Evolutionary conservation across 2,888 invertebrate species (phyloP), one percentile per base, ranked within the genome.

Genomic region (Pilophorus perplexus): DNA sequence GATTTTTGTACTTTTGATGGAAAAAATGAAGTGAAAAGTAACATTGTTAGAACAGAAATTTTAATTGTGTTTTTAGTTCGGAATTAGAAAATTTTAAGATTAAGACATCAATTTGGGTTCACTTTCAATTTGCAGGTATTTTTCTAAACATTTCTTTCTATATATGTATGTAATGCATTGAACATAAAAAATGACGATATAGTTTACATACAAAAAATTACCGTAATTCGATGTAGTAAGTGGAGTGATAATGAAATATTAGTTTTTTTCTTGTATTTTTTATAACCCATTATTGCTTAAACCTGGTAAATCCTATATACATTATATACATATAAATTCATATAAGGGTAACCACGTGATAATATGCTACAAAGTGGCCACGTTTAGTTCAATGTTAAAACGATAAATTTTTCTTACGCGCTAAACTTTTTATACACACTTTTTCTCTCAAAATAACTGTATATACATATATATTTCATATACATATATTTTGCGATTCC

Each of bases 211-310:
- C 38, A 69, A 69, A 67, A 62, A 69, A 60, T 38, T 67, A 42
- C 33, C 52, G 50, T 69, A 67, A 69, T 69, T 69, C 69, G 69
- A 69, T 69, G 69, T 69, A 65, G 67, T 67, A 60, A 68, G 52
- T 67, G 67, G 60, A 67, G 67, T 67, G 67, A 69, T 65, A 65
- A 65, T 50, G 64, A 67, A 62, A 59, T 67, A 66, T 66, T 69
- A 70, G 66, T 70, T 66, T 60, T 57, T 59, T 54, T 59, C 66
- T 46, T 65, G 14, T 60, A 46, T 38, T 37, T 37, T 33, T 38
- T 52, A 64, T 50, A 66, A 66, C 69, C 67, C 60, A 48, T 60
- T 68, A 68, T 70, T 70, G 65, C 68, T 70, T 70, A 68, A 67
- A 59, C 57, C 62, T 62, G 46, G 12, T 62, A 52, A 38, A 28